phyloP scores from a whole-genome alignment of 2,113 vertebrate genomes.

The Dipodomys stephensi region DNA sequence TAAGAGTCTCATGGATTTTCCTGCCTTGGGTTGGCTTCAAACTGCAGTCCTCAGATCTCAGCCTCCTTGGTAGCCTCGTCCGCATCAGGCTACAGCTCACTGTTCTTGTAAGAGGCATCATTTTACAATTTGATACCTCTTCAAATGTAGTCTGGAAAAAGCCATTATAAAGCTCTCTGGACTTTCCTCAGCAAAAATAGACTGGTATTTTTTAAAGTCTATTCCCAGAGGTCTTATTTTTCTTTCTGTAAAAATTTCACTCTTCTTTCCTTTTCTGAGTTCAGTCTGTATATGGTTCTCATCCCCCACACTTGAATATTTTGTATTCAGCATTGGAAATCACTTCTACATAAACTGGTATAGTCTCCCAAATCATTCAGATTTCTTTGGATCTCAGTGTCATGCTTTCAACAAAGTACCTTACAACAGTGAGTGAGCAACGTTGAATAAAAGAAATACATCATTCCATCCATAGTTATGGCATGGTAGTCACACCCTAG shows the following conservation, averaged over 20 bases:
- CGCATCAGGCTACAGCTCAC: too few relatives aligned
- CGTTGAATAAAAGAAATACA: background rate
- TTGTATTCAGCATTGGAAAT: background rate
- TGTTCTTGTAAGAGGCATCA: background rate
- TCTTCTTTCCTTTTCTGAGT: background rate
- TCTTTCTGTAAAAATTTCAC: background rate
- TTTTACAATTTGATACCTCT: background rate
- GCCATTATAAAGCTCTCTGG: background rate
- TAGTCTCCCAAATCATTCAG: background rate
- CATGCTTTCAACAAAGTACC: background rate
- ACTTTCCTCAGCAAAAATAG: conserved; percentile 16
- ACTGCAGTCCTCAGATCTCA: too few relatives aligned
- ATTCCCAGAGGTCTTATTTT: background rate
- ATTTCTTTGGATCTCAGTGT: background rate
- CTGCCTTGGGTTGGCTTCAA: too few relatives aligned
- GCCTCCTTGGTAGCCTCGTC: too few relatives aligned
- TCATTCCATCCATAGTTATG: background rate
- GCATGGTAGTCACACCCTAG: background rate
- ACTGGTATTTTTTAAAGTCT: background rate
- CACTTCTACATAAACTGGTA: background rate
- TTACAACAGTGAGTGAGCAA: too few relatives aligned
- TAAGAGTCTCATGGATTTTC: too few relatives aligned
- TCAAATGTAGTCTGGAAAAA: background rate
- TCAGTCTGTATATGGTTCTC: background rate
- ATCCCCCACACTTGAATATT: background rate